Conservation (phyloP, 2,113 vertebrate species). For the Daphoenositta chrysoptera region DNA sequence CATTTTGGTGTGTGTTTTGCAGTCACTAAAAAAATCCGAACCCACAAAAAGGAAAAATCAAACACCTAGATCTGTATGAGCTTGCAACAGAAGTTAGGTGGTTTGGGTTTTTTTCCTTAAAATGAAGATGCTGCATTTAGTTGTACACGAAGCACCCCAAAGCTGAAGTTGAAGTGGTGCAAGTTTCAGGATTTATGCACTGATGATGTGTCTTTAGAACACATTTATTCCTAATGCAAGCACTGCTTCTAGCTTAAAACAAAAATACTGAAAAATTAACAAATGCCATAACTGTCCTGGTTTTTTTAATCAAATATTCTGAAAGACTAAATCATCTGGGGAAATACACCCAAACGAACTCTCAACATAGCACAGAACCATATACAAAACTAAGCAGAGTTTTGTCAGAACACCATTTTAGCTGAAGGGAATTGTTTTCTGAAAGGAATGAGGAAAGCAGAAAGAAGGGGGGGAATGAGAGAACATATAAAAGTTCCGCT, state of each 20-base stretch:
- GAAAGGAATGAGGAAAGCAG: slow-evolving; percentile 23
- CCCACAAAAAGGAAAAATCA: not conserved
- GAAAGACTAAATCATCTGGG: not conserved
- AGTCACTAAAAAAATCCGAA: not conserved
- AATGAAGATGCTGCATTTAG: not conserved
- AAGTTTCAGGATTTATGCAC: not conserved
- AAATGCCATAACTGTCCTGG: not conserved
- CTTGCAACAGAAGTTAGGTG: not conserved
- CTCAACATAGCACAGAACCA: slow-evolving; percentile 28
- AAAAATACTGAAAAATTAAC: not conserved
- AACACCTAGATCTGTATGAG: not conserved
- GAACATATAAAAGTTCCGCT: slow-evolving; percentile 64
- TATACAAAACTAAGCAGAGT: not conserved
- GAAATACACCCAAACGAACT: not conserved
- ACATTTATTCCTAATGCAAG: not conserved
- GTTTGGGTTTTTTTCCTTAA: not conserved
- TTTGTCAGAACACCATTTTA: slow-evolving; percentile 2
- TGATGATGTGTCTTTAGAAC: not conserved
- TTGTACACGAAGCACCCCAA: not conserved
- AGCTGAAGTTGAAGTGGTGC: not conserved
- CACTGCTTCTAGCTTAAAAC: slow-evolving; percentile 19
- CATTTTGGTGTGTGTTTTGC: not conserved
- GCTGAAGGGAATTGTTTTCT: not conserved
- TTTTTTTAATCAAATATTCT: not conserved
- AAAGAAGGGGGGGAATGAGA: not conserved